Evolutionary conservation across 1,140 invertebrate genomes (phyloP).

Genomic region (Tetragnatha versicolor): DNA sequence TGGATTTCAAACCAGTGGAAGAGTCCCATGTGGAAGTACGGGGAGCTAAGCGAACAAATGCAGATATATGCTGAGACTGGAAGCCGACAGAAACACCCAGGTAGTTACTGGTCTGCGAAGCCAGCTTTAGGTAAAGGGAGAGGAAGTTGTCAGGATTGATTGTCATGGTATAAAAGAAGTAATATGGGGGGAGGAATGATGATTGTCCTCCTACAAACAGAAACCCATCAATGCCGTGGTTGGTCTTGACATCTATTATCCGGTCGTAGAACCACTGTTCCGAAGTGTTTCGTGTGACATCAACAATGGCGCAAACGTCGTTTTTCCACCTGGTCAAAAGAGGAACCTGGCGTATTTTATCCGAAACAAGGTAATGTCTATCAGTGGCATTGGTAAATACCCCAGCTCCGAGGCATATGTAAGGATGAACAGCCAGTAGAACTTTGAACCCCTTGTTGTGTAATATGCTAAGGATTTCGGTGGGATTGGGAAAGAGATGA

Average conservation of each 20-base stretch:
- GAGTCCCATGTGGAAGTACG: constrained; percentile 85
- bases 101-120: constrained; percentile 32
- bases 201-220: constrained; percentile 69
- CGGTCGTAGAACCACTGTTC: constrained; percentile 81
- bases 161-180: constrained; percentile 37
- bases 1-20: constrained; percentile 69
- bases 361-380: constrained; percentile 52
- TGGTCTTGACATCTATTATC: constrained; percentile 67
- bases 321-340: constrained; percentile 56
- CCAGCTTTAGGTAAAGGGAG: constrained; percentile 67
- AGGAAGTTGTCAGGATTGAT: constrained; percentile 82
- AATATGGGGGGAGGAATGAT: constrained; percentile 50
- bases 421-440: constrained; percentile 82
- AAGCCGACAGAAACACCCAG: constrained; percentile 54
- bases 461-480: constrained; percentile 80
- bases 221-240: constrained; percentile 85
- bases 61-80: constrained; percentile 49
- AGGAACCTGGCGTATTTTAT: constrained; percentile 53
- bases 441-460: constrained; percentile 83
- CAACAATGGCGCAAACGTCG: constrained; percentile 72
- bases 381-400: constrained; percentile 51
- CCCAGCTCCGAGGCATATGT: constrained; percentile 55
- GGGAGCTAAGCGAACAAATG: constrained; percentile 85
- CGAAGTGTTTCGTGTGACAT: constrained; percentile 82
- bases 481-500: constrained; percentile 74